Evolutionary conservation across 1,140 invertebrate species (phyloP), one percentile per base, ranked within the genome.

Genomic region (Physella acuta): DNA sequence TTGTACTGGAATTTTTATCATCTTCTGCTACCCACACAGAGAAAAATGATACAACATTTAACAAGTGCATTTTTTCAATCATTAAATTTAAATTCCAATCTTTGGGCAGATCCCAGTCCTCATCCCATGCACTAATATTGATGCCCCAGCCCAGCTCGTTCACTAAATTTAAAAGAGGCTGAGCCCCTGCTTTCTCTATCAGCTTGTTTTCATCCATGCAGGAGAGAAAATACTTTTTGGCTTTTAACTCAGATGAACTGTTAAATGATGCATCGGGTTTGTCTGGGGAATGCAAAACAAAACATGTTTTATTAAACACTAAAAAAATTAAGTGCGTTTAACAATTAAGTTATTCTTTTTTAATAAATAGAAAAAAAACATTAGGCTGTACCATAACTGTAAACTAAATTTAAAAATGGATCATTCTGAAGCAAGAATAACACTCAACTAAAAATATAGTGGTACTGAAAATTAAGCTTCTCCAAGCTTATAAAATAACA

Each of bases 121-220:
- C 75, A 52, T 82, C 81, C 0, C 88, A 87, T 17, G 93, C 24
- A 26, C 59, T 68, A 63, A 70, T 64, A 37, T 63, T 85, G 78
- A 91, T 91, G 92, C 93, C 94, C 0, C 92, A 92, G 0, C 81
- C 75, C 51, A 87, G 77, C 63, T 90, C 87, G 28, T 88, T 83
- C 34, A 98, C 83, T 0, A 98, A 80, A 37, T 91, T 88, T 2
- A 92, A 78, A 83, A 98, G 88, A 0, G 96, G 96, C 74, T 91
- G 87, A 2, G 90, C 89, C 0, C 93, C 93, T 8, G 93, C 80
- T 52, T 88, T 85, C 86, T 97, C 95, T 61, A 97, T 91, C 0
- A 92, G 95, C 78, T 95, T 94, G 76, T 97, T 95, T 0, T 88
- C 88, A 83, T 98, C 95, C 88, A 98, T 89, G 81, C 96, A 99